Evolutionary conservation across 2,113 vertebrate species (phyloP).

Genomic region (Cyprinus carpio): DNA sequence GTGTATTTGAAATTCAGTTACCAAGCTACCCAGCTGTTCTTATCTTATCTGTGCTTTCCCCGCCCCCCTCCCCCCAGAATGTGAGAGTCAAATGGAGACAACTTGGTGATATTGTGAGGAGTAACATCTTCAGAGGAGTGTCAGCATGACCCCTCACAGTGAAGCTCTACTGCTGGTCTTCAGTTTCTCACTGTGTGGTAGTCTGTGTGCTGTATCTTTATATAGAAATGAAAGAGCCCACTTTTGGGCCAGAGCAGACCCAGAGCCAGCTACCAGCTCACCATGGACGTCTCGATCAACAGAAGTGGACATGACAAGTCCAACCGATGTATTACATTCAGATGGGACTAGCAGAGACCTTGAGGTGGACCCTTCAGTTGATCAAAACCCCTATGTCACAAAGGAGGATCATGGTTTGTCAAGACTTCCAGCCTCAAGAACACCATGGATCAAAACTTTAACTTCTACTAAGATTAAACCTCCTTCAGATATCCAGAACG

Average conservation of each 20-base stretch:
- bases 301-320: constrained; percentile 41
- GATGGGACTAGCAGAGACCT: constrained; percentile 50
- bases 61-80: background rate
- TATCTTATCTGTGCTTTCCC: background rate
- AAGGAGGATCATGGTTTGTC: background rate
- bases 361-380: background rate
- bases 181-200: constrained; percentile 47
- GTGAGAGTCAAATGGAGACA: constrained; percentile 21
- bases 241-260: constrained; percentile 41
- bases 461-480: background rate
- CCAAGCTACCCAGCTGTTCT: background rate
- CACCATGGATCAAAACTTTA: constrained; percentile 3
- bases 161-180: constrained; percentile 41
- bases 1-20: background rate
- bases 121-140: constrained; percentile 39
- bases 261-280: constrained; percentile 42
- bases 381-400: background rate
- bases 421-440: background rate
- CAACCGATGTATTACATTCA: constrained; percentile 11
- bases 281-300: constrained; percentile 15
- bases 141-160: constrained; percentile 45
- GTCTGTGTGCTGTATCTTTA: constrained; percentile 38
- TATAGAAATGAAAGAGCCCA: constrained; percentile 51
- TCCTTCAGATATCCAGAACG: constrained; percentile 20
- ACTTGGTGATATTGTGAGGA: constrained; percentile 3